Conservation (phyloP, 1,140 invertebrate genomes). For the Belonocnema kinseyi region DNA sequence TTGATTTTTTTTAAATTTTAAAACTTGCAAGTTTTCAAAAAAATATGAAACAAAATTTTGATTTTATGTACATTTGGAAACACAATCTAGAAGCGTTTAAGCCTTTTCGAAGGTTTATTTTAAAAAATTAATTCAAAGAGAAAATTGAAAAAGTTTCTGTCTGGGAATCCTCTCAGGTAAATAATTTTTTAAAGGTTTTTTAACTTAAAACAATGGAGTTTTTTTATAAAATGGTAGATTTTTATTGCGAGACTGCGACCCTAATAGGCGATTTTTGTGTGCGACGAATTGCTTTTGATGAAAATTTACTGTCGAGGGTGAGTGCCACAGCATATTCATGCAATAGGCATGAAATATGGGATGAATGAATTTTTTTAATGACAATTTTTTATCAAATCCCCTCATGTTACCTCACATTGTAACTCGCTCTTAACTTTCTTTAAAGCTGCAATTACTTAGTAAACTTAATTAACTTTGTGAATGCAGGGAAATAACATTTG, state of each 20-base stretch:
- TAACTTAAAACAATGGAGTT: conserved; percentile 32
- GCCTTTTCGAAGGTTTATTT: no score
- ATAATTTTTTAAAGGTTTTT: no score
- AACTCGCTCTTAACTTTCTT: neutral
- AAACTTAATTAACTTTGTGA: neutral
- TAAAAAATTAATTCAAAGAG: no score
- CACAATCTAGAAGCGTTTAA: no score
- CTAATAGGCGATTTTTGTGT: conserved; percentile 33
- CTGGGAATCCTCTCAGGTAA: no score
- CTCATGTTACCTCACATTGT: neutral
- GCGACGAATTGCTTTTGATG: conserved; percentile 6
- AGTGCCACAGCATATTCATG: neutral
- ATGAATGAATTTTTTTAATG: conserved; percentile 28
- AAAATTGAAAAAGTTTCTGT: no score
- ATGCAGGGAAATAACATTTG: neutral
- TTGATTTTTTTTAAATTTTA: no score
- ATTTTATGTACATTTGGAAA: no score
- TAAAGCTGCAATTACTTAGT: neutral
- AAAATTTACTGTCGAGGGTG: neutral
- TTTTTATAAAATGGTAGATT: conserved; percentile 1
- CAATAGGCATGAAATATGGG: conserved; percentile 22
- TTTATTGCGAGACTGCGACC: conserved; percentile 21
- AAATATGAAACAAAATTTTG: no score
- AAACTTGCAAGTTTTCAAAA: no score
- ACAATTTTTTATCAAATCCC: conserved; percentile 23